These are phyloP conservation scores for Corythornis vintsioides DNA, from an alignment of 2,113 vertebrate genomes.

Conservation along the genomic window DNA sequence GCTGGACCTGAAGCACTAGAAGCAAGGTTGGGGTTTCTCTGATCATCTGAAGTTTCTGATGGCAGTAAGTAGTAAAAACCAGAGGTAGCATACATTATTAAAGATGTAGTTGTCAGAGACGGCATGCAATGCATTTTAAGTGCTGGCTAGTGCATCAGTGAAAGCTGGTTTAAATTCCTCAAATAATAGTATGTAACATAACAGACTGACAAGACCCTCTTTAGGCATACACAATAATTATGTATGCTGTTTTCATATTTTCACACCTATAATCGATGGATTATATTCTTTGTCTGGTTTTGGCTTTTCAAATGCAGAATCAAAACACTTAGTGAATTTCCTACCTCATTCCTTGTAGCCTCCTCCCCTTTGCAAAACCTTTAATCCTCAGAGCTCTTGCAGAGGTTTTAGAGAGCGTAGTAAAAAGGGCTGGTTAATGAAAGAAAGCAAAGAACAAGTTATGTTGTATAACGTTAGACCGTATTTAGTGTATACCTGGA, in stretches of 20 bases:
- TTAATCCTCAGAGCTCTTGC: not conserved
- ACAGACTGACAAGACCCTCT: not conserved
- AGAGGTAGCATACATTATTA: not conserved
- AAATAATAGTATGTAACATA: not conserved
- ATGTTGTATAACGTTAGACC: not conserved
- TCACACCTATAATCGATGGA: not conserved
- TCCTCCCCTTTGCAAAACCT: not conserved
- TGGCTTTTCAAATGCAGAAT: not conserved
- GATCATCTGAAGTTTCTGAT: not conserved
- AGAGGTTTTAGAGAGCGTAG: not conserved
- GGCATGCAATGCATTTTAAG: not conserved
- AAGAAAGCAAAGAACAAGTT: not conserved
- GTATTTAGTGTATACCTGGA: not conserved
- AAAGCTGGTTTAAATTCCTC: not conserved
- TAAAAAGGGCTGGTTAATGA: not conserved
- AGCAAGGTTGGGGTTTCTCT: not conserved
- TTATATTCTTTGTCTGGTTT: not conserved
- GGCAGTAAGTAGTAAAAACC: not conserved
- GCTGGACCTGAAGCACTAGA: not conserved
- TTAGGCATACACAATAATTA: not conserved
- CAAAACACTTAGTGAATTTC: not conserved
- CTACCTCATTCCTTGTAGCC: not conserved
- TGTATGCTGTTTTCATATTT: not conserved
- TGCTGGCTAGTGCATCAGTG: not conserved
- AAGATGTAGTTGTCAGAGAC: not conserved